Conservation (phyloP, 2,113 vertebrate species). For the Phalacrocorax aristotelis region DNA sequence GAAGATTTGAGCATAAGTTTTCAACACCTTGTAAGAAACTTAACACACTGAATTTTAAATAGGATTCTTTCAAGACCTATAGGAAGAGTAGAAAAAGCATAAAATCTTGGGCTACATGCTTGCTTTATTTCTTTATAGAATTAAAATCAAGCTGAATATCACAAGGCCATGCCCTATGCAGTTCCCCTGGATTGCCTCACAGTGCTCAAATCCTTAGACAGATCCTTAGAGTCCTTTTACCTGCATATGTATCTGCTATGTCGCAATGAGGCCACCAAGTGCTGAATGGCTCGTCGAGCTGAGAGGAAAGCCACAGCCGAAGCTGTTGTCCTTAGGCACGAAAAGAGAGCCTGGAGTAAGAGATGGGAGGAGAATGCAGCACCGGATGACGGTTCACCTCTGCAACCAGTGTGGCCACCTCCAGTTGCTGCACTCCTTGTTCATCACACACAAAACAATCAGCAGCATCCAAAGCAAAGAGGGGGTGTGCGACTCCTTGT, state of each 20-base stretch:
- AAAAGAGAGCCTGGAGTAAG: not conserved
- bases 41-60: not conserved
- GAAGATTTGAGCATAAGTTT: not conserved
- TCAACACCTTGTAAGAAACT: not conserved
- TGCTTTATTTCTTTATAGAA: not conserved
- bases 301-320: not conserved
- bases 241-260: rapidly evolving
- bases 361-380: not conserved
- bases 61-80: not conserved
- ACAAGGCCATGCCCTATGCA: not conserved
- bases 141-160: not conserved
- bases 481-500: not conserved
- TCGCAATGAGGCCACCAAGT: not conserved
- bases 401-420: not conserved
- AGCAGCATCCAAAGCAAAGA: not conserved
- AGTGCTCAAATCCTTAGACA: not conserved
- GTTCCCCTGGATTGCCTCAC: not conserved
- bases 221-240: not conserved
- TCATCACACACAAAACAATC: not conserved
- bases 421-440: not conserved
- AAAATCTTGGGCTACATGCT: not conserved
- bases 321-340: rapidly evolving
- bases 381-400: not conserved
- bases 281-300: not conserved
- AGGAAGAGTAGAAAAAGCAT: not conserved